Evolutionary conservation across 2,113 vertebrate genomes (phyloP), one percentile per base, ranked within the genome.

Genomic region (Danionella cerebrum): DNA sequence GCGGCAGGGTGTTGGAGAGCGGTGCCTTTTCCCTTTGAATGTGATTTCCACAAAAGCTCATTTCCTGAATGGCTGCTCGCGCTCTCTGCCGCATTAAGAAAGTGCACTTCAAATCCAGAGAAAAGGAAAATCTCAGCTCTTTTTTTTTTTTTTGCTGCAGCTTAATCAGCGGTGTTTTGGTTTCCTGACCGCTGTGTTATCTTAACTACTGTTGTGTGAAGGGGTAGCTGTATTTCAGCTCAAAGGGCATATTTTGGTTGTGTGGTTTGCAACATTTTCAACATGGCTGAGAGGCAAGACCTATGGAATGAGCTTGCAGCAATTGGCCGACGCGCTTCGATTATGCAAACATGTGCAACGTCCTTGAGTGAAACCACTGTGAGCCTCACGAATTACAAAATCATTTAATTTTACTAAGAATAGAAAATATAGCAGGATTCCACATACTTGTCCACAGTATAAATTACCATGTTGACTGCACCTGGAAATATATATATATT

Each of bases 401-500:
- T 89, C 86, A 86, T 89, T 88, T 87, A 72, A 78, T 88, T 82
- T 76, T 80, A 78, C 85, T 85, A 86, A 76, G 89, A 91, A 94
- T 95, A 97, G 89, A 96, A 96, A 98, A 95, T 91, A 94, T 94
- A 94, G 91, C 92, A 91, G 89, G 94, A 93, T 90, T 87, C 91
- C 91, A 92, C 93, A 90, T 94, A 91, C 92, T 94, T 92, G 92
- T 96, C 96, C 92, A 96, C 90, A 90, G 90, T 98, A 98, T 98
- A 97, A 98, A 98, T 98, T 88, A 88, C 84, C 86, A 83, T 24
- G 74, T 82, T 84, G 84, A 89, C 82, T 85, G 84, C 85, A 86
- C 81, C 86, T 86, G 83, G 83, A 88, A 89, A 88, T 88, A 87
- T 86, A 72, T 76, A 44, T 65, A 33, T 70, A 11, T 69, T 2